Evolutionary conservation across 2,797 vertebrate genomes (phyloP).

Genomic region (Heterohyrax brucei): DNA sequence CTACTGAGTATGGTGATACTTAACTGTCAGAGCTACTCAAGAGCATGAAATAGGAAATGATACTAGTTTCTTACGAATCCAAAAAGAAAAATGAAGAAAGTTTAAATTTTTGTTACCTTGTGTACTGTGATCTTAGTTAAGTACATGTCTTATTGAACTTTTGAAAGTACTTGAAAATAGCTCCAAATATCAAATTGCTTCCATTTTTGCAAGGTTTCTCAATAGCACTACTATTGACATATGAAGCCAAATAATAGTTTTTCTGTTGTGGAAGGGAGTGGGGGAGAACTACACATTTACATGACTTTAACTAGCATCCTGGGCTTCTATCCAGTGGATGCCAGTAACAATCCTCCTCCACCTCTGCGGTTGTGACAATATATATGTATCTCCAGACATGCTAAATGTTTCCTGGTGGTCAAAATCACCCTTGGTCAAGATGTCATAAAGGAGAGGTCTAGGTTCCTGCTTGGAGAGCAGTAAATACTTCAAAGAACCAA

Average conservation of each 20-base stretch:
- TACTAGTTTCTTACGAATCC: neutral
- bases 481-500: neutral
- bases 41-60: slow-evolving; percentile 33
- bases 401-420: neutral
- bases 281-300: neutral
- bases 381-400: neutral
- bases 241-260: neutral
- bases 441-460: neutral
- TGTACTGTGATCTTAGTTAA: neutral
- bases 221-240: neutral
- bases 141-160: neutral
- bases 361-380: neutral
- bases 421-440: slow-evolving; percentile 7
- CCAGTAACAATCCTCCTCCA: neutral
- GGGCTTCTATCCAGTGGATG: neutral
- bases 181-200: neutral
- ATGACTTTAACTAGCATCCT: neutral
- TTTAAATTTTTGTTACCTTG: slow-evolving; percentile 33
- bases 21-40: neutral
- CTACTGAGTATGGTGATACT: neutral
- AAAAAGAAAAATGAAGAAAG: slow-evolving; percentile 13
- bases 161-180: slow-evolving; percentile 12
- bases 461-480: neutral
- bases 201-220: slow-evolving; percentile 4
- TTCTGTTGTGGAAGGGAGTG: neutral